phyloP scores from a whole-genome alignment of 2,797 vertebrate species.

The Syngnathus rostellatus region DNA sequence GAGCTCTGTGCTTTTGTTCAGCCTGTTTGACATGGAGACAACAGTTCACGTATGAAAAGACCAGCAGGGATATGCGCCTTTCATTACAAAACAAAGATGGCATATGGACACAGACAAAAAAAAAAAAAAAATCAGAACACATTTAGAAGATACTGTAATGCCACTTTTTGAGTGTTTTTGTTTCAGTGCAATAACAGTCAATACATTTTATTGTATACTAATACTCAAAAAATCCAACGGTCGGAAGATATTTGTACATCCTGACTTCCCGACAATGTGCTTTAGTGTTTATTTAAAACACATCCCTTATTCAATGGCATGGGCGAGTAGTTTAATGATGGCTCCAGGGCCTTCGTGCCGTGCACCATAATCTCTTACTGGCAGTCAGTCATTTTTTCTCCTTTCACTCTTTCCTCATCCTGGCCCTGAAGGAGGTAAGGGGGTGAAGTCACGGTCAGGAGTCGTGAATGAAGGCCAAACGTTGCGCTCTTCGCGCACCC shows the following conservation, averaged over 20 bases:
- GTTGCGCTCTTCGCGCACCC: constrained; percentile 40
- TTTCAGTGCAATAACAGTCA: background rate
- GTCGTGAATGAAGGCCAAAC: constrained; percentile 28
- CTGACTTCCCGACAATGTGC: background rate
- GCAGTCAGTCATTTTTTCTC: constrained; percentile 41
- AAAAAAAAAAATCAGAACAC: background rate
- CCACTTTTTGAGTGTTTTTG: background rate
- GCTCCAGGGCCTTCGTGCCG: constrained; percentile 36
- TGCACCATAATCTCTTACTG: constrained; percentile 48
- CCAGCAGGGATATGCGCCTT: background rate
- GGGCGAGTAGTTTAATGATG: constrained; percentile 66
- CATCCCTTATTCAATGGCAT: constrained; percentile 46
- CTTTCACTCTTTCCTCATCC: constrained; percentile 35
- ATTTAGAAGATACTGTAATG: background rate
- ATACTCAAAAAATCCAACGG: background rate
- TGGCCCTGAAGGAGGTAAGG: constrained; percentile 32
- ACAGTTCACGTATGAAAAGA: background rate
- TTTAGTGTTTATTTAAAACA: constrained; percentile 49
- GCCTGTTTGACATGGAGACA: constrained; percentile 40
- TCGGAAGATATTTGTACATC: no score
- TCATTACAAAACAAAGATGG: background rate
- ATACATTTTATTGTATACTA: background rate
- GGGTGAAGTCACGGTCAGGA: constrained; percentile 68
- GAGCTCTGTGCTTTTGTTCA: constrained; percentile 35
- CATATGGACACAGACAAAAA: background rate